Evolutionary conservation across 1,140 invertebrate species (phyloP).

Genomic region (Rhyacophila brunnea): DNA sequence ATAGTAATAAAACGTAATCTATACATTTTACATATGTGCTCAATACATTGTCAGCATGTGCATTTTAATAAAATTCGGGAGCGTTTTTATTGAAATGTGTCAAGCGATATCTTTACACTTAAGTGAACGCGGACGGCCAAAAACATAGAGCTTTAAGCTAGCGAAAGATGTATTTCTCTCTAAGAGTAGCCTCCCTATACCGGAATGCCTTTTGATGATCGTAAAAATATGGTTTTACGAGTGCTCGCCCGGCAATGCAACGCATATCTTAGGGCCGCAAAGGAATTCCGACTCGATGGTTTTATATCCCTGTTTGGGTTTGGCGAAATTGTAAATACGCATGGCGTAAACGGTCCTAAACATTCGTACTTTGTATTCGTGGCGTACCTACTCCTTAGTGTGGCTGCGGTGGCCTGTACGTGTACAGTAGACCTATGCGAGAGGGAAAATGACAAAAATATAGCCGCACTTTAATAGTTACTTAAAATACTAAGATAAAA

Average conservation of each 20-base stretch:
- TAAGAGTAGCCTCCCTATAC: not conserved
- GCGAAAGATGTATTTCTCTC: too few species aligned
- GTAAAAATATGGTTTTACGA: constrained; percentile 37
- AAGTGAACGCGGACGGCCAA: too few species aligned
- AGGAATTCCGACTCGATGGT: constrained; percentile 31
- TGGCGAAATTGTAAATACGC: constrained; percentile 32
- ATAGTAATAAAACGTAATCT: too few species aligned
- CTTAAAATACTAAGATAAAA: too few species aligned
- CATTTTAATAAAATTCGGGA: too few species aligned
- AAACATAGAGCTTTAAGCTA: too few species aligned
- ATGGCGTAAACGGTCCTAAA: constrained; percentile 6
- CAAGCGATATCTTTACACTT: too few species aligned
- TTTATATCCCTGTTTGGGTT: constrained; percentile 31
- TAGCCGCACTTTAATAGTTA: too few species aligned
- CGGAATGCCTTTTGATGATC: constrained; percentile 32
- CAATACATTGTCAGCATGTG: too few species aligned
- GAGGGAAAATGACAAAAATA: not conserved
- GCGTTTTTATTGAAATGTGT: too few species aligned
- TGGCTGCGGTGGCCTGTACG: not conserved
- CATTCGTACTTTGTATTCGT: constrained; percentile 20
- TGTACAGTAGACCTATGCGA: too few species aligned
- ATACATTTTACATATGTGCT: too few species aligned
- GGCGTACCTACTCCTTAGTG: constrained; percentile 17
- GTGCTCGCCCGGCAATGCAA: not conserved
- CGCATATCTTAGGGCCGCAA: constrained; percentile 17